These are phyloP conservation scores for Rhinoderma darwinii DNA, from an alignment of 2,113 vertebrate genomes.

Conservation along the genomic window DNA sequence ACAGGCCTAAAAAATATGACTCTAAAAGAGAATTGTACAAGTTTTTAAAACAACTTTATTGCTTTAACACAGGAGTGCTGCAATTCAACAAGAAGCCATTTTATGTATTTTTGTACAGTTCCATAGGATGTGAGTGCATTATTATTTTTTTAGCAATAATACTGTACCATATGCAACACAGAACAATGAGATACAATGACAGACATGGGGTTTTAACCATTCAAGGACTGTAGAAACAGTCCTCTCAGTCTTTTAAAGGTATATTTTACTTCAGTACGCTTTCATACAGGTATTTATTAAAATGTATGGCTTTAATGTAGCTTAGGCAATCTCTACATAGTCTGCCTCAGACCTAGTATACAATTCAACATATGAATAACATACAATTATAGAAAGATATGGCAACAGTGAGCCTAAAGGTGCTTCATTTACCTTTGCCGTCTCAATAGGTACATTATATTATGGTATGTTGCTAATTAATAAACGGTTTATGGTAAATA, in stretches of 20 bases:
- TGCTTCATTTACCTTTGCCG: background rate
- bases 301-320: constrained; percentile 22
- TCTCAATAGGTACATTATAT: background rate
- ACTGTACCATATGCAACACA: constrained; percentile 37
- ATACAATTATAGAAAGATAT: background rate
- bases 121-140: background rate
- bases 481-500: background rate
- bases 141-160: constrained; percentile 30
- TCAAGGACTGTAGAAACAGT: constrained; percentile 6
- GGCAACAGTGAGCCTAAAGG: background rate
- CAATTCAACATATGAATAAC: background rate
- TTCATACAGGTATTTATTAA: constrained; percentile 1
- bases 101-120: constrained; percentile 1
- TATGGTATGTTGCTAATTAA: background rate
- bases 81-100: constrained; percentile 35
- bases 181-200: constrained; percentile 13
- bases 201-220: constrained; percentile 4
- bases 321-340: background rate
- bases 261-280: background rate
- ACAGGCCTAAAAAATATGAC: background rate
- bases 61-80: constrained; percentile 53
- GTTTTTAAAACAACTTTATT: constrained; percentile 55
- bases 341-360: background rate
- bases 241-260: background rate
- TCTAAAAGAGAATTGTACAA: background rate